Conservation (phyloP, 1,140 invertebrate species). For the Drosophila azteca region DNA sequence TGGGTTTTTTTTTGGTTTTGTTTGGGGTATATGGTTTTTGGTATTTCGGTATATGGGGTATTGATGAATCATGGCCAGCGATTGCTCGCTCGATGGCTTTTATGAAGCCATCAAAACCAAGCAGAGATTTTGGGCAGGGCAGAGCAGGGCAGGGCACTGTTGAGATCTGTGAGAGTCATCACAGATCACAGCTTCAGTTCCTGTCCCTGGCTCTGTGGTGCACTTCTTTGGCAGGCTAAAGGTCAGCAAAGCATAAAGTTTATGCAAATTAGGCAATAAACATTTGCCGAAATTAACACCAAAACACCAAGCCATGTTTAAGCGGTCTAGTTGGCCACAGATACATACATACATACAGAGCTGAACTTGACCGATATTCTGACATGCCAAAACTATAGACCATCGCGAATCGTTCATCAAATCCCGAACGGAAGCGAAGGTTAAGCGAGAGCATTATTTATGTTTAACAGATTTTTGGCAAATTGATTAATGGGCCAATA, state of each 20-base stretch:
- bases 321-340: conserved; percentile 28
- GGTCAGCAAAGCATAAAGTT: conserved; percentile 38
- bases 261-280: conserved; percentile 63
- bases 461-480: conserved; percentile 45
- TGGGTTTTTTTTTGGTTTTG: neutral
- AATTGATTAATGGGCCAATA: conserved; percentile 58
- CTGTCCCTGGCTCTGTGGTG: conserved; percentile 2
- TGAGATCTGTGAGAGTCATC: neutral
- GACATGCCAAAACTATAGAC: conserved; percentile 19
- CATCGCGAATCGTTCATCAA: conserved; percentile 28
- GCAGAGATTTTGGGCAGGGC: conserved; percentile 34
- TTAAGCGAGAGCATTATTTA: conserved; percentile 41
- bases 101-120: conserved; percentile 53
- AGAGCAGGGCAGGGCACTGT: conserved; percentile 22
- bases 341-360: too few relatives aligned
- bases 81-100: conserved; percentile 24
- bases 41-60: conserved; percentile 33
- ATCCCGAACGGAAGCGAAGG: conserved; percentile 49
- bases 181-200: neutral
- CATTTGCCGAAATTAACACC: conserved; percentile 50
- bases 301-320: conserved; percentile 1
- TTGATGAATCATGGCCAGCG: conserved; percentile 64
- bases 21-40: neutral
- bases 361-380: conserved; percentile 75
- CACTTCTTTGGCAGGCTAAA: conserved; percentile 30